Conservation (phyloP, 2,113 vertebrate species). For the Carassius auratus region DNA sequence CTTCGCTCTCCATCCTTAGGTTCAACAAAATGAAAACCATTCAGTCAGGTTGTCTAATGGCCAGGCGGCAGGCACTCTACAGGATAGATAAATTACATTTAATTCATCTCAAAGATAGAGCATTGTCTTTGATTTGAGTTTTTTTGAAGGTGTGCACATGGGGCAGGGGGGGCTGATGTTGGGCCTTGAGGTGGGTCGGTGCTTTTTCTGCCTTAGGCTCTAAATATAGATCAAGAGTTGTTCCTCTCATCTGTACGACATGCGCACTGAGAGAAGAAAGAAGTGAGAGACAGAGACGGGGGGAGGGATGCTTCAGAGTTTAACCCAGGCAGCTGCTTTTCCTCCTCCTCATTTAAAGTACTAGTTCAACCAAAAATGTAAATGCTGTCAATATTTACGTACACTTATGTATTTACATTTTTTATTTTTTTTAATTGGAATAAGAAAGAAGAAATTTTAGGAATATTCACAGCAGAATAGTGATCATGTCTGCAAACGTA, state of each 20-base stretch:
- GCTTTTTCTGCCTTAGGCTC: slow-evolving; percentile 65
- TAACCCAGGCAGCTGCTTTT: slow-evolving; percentile 24
- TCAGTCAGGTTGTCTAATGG: slow-evolving; percentile 40
- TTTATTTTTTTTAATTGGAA: neutral
- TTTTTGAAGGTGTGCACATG: neutral
- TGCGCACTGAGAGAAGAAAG: slow-evolving; percentile 55
- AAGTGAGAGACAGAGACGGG: slow-evolving; percentile 3
- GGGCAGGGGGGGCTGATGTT: slow-evolving; percentile 7
- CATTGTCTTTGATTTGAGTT: neutral
- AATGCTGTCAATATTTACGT: neutral
- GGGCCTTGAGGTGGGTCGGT: slow-evolving; percentile 38
- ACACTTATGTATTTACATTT: neutral
- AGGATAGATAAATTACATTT: slow-evolving; percentile 64
- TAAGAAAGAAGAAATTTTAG: neutral
- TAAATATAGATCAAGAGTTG: slow-evolving; percentile 75
- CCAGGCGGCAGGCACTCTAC: neutral
- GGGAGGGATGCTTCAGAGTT: slow-evolving; percentile 48
- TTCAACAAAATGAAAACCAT: slow-evolving; percentile 26
- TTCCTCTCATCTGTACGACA: slow-evolving; percentile 62
- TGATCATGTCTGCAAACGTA: no score
- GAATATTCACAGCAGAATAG: no score
- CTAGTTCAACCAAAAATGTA: neutral
- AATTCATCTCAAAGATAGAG: neutral
- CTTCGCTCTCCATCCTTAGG: neutral
- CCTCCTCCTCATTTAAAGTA: slow-evolving; percentile 53